Base-by-base conservation (phyloP, 64 coral and sea anemone genomes). In the Montipora efflorescens region DNA sequence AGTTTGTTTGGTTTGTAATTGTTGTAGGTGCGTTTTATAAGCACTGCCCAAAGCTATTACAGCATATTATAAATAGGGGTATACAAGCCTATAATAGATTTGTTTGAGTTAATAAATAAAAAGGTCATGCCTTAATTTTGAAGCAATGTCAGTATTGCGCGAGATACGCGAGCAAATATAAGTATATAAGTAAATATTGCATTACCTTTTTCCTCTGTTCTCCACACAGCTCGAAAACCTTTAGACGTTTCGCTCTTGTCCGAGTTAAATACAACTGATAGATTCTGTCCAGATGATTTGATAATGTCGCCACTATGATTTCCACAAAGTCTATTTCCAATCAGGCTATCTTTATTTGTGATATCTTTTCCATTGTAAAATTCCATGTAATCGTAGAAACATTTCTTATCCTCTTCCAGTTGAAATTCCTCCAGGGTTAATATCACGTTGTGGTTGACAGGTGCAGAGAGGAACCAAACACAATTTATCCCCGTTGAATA, bases 391-490 rank as follows among this genome's bases (percentile, higher is more conserved):
- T 97, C 95, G 46, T 97, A 97, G 57, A 94, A 94, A 55, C 95
- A 97, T 82, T 97, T 97, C 58, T 97, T 97, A 78, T 97, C 95
- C 44, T 70, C 71, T 5, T 97, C 92, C 23, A 97, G 83, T n/a
- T 75, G 7, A 22, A 97, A 97, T 48, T 97, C 67, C 0, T 82
- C 1, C 15, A 97, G n/a, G 18, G 52, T 21, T 14, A 97, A 74
- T 36, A 83, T 74, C 45, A 97, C 95, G 8, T 73, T 97, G 46
- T 82, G 80, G 19, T 97, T 97, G 15, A 53, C 47, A 5, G 79
- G 88, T 11, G 83, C 95, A 18, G 70, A 19, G 4, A 97, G 87
- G 2, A 79, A 53, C 92, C 92, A 97, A 13, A 72, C 47, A 46
- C 92, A 91, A 51, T 8, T 80, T 10, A 87, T 78, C 3, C 20